Evolutionary conservation across 2,888 invertebrate species (phyloP).

Genomic region (Tetheella fluctuosa): DNA sequence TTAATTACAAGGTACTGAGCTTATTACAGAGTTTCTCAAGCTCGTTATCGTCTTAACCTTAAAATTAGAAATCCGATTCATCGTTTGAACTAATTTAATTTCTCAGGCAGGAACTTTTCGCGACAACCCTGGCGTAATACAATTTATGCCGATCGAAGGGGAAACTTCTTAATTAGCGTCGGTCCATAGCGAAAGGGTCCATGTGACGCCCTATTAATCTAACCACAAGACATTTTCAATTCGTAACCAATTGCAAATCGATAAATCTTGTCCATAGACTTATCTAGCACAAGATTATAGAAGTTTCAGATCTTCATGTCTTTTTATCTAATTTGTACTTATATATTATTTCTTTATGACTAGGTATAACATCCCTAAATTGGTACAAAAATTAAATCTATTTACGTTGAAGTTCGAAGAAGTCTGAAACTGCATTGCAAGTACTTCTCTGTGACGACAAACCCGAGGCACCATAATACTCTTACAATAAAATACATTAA

Average conservation of each 20-base stretch:
- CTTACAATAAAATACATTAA: not conserved
- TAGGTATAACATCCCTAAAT: too few relatives aligned
- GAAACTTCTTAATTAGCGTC: constrained; percentile 75
- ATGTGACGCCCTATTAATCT: constrained; percentile 57
- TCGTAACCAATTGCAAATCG: constrained; percentile 49
- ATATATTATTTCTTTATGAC: not conserved
- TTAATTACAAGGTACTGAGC: constrained; percentile 42
- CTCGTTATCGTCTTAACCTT: constrained; percentile 45
- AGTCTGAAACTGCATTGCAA: too few relatives aligned
- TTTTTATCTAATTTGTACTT: not conserved
- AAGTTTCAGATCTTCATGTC: constrained; percentile 25
- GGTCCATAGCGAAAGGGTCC: constrained; percentile 56
- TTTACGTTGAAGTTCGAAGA: too few relatives aligned
- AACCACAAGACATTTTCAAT: constrained; percentile 55
- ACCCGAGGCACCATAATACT: not conserved
- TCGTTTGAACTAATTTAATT: constrained; percentile 69
- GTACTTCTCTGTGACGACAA: too few relatives aligned
- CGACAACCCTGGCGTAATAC: constrained; percentile 61
- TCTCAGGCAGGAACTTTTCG: constrained; percentile 58
- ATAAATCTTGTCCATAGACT: constrained; percentile 35
- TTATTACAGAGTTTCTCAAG: constrained; percentile 43
- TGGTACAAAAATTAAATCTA: not conserved
- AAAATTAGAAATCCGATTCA: constrained; percentile 66
- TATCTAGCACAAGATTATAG: too few relatives aligned
- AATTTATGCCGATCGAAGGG: constrained; percentile 65